Conservation (phyloP, 2,113 vertebrate species). For the Saccopteryx bilineata region DNA sequence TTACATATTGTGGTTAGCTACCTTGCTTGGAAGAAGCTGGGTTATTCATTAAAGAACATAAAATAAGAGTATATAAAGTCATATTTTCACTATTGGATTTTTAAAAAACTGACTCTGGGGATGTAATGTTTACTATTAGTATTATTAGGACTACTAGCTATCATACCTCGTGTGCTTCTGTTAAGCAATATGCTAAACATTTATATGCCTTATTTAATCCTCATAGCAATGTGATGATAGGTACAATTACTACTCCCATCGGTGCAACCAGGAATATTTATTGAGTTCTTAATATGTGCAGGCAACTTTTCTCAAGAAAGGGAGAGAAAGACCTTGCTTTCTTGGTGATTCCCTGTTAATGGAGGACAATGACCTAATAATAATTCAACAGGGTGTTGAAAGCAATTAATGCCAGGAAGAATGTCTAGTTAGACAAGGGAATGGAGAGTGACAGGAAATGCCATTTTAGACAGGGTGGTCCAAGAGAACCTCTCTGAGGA, state of each 20-base stretch:
- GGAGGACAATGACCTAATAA: not conserved
- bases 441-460: not conserved
- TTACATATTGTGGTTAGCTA: slow-evolving; percentile 52
- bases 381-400: not conserved
- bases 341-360: not conserved
- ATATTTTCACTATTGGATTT: slow-evolving; percentile 6
- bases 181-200: not conserved
- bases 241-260: not conserved
- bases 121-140: not conserved
- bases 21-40: slow-evolving; percentile 13
- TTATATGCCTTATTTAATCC: not conserved
- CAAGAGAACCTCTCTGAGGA: not conserved
- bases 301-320: not conserved
- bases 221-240: not conserved
- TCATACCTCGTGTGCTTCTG: not conserved
- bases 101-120: not conserved
- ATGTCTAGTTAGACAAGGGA: not conserved
- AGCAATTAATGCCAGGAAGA: not conserved
- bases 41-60: not conserved
- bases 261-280: not conserved
- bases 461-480: not conserved
- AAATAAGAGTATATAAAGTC: slow-evolving; percentile 3
- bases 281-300: not conserved
- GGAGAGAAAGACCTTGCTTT: not conserved
- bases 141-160: not conserved